Evolutionary conservation across 2,797 vertebrate species (phyloP).

Genomic region (Sciurus carolinensis): DNA sequence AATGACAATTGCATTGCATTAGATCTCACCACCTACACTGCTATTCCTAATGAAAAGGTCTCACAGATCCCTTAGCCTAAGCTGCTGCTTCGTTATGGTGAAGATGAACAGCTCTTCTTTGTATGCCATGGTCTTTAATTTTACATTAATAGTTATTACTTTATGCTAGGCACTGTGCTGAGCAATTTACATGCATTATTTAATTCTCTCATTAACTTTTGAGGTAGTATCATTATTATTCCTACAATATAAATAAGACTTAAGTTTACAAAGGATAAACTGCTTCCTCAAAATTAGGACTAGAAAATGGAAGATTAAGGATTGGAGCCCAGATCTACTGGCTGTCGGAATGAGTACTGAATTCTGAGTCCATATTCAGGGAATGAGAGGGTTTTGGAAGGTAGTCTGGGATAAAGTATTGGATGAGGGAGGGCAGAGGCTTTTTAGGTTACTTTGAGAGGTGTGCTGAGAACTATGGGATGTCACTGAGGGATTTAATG

Average conservation of each 20-base stretch:
- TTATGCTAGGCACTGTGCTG: slow-evolving; percentile 73
- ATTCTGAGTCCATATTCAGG: neutral
- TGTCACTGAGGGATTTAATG: neutral
- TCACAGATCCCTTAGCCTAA: neutral
- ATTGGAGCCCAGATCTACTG: neutral
- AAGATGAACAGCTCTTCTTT: slow-evolving; percentile 31
- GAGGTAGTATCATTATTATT: slow-evolving; percentile 80
- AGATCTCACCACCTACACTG: neutral
- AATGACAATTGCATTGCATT: neutral
- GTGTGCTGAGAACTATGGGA: neutral
- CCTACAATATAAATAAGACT: slow-evolving; percentile 32
- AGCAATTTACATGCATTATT: slow-evolving; percentile 65
- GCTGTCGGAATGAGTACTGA: neutral
- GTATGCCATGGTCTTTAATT: slow-evolving; percentile 36
- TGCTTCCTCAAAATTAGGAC: neutral
- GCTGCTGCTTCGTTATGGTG: neutral
- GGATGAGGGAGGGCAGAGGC: neutral
- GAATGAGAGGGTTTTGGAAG: slow-evolving; percentile 14
- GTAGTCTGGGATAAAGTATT: neutral
- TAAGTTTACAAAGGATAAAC: slow-evolving; percentile 54
- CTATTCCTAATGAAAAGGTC: neutral
- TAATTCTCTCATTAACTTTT: slow-evolving; percentile 55
- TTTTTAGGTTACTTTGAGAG: neutral
- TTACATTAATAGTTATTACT: slow-evolving; percentile 23
- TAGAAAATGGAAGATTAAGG: slow-evolving; percentile 37